These are phyloP conservation scores for Ataeniobius toweri DNA, from an alignment of 2,797 vertebrate species.

Conservation along the genomic window DNA sequence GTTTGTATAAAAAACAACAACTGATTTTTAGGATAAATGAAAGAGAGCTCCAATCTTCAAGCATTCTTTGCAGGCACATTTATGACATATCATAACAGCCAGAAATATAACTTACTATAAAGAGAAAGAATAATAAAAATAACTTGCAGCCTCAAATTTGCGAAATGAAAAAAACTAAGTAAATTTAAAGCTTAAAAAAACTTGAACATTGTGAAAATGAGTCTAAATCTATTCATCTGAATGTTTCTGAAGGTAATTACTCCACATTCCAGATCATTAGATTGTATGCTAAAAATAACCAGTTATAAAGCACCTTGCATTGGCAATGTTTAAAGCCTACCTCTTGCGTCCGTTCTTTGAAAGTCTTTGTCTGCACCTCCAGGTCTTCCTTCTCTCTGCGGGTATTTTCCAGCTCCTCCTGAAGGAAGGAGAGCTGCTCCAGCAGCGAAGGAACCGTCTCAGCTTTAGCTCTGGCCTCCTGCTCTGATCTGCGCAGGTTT, in stretches of 20 bases:
- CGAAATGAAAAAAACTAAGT: no score
- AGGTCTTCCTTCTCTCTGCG: conserved; percentile 83
- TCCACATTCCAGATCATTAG: conserved; percentile 4
- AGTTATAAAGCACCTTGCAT: background rate
- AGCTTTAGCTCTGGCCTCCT: conserved; percentile 82
- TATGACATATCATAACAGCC: conserved; percentile 1
- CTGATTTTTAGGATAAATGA: background rate
- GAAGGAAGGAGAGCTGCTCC: conserved; percentile 88
- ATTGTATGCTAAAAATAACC: background rate
- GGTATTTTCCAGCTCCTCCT: conserved; percentile 85
- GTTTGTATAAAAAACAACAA: background rate
- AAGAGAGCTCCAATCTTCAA: background rate
- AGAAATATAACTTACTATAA: background rate
- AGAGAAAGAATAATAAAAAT: background rate
- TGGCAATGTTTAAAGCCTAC: conserved; percentile 57
- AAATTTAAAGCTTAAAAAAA: background rate
- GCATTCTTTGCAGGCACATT: background rate
- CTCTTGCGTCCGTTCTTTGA: conserved; percentile 85
- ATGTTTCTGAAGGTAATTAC: background rate
- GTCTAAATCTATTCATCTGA: background rate
- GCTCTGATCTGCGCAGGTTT: conserved; percentile 83
- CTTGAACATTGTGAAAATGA: background rate
- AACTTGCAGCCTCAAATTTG: background rate
- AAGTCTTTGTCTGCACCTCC: conserved; percentile 79
- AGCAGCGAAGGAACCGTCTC: conserved; percentile 83